A percentile compares a stretch with the other conserved stretches of the same genome.
These are phyloP conservation scores for Xestia xanthographa DNA, from an alignment of 2,888 invertebrate genomes.

Conservation along the genomic window DNA sequence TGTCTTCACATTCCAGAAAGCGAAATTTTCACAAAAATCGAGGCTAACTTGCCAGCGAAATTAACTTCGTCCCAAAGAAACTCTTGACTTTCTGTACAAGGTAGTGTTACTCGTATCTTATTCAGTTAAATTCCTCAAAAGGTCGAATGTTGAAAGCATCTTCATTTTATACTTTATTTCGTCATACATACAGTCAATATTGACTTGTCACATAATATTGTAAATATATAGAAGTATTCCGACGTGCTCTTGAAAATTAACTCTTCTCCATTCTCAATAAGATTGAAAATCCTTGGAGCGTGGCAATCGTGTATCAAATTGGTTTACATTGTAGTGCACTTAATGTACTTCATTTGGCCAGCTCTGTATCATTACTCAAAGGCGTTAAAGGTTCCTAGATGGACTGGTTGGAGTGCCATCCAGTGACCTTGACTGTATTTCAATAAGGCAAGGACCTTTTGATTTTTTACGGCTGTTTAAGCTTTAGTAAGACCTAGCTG, in stretches of 20 bases:
- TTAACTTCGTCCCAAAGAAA: constrained; percentile 21
- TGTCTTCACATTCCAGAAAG: constrained; percentile 25
- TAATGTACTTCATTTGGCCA: constrained; percentile 48
- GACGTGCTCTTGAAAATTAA: not conserved
- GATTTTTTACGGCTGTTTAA: not conserved
- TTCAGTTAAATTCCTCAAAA: constrained; percentile 26
- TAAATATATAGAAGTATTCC: not conserved
- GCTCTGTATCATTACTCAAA: constrained; percentile 47
- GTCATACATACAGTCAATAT: constrained; percentile 12
- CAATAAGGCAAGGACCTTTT: constrained; percentile 39
- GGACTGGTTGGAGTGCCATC: constrained; percentile 54
- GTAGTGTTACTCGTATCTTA: constrained; percentile 24
- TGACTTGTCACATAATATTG: constrained; percentile 3
- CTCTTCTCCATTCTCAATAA: fast-evolving
- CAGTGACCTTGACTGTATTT: constrained; percentile 58
- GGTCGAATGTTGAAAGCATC: not conserved
- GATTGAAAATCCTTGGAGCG: not conserved
- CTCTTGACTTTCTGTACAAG: constrained; percentile 33
- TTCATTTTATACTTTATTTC: constrained; percentile 24
- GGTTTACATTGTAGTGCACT: constrained; percentile 34
- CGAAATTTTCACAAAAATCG: constrained; percentile 17
- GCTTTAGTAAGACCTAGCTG: not conserved
- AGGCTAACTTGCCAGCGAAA: constrained; percentile 28
- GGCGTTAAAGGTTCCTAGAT: constrained; percentile 60
- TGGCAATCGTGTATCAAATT: constrained; percentile 15